Percentiles rank a stretch among this genome's conserved stretches.
Evolutionary conservation across 2,888 invertebrate genomes (phyloP).

Genomic region (Platycheirus rosarum): DNA sequence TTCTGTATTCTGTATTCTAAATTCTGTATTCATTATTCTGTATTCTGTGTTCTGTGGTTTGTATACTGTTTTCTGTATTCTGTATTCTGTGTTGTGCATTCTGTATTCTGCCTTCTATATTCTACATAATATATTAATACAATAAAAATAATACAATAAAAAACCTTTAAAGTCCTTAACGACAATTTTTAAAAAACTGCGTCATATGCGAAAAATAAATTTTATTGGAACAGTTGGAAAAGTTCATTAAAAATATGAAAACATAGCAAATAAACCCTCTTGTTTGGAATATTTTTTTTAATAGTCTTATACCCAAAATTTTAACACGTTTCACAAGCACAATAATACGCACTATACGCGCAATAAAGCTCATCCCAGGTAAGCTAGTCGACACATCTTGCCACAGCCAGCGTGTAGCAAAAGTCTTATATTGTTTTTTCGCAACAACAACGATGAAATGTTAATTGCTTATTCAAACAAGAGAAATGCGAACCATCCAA

Average conservation of each 20-base stretch:
- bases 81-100: neutral
- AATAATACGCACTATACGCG: neutral
- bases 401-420: neutral
- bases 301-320: conserved; percentile 6
- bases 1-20: neutral
- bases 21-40: neutral
- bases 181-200: too few relatives aligned
- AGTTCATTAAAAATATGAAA: conserved; percentile 23
- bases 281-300: conserved; percentile 24
- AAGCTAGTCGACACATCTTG: conserved; percentile 6
- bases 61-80: neutral
- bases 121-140: too few relatives aligned
- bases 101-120: too few relatives aligned
- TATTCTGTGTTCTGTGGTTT: neutral
- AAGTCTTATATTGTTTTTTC: conserved; percentile 32
- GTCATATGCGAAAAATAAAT: neutral
- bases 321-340: conserved; percentile 9
- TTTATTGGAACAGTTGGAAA: neutral
- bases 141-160: too few relatives aligned
- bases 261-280: neutral
- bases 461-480: conserved; percentile 71
- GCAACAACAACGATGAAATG: conserved; percentile 58
- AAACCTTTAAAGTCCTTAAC: too few relatives aligned
- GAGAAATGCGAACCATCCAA: conserved; percentile 36
- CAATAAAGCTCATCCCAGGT: conserved; percentile 17